A percentile compares a stretch with the other conserved stretches of the same genome.
phyloP scores from a whole-genome alignment of 2,797 vertebrate species.

The Streptopelia turtur region DNA sequence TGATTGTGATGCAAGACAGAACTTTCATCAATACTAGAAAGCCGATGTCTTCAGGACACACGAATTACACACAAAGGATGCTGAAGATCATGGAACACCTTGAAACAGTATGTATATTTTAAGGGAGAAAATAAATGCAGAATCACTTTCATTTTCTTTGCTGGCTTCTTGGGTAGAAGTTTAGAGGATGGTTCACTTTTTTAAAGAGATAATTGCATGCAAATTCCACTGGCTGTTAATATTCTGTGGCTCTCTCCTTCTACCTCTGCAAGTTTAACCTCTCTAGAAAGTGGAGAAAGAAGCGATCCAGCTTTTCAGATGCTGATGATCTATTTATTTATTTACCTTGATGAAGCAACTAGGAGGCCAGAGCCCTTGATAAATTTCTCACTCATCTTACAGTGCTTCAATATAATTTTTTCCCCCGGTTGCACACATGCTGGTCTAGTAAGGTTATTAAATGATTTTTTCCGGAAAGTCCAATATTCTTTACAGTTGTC shows the following conservation, averaged over 20 bases:
- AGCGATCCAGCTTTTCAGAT: background rate
- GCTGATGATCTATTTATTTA: background rate
- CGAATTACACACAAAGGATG: rapidly evolving
- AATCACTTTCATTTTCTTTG: background rate
- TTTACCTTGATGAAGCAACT: background rate
- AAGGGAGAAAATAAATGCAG: background rate
- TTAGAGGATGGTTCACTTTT: background rate
- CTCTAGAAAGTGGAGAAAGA: background rate
- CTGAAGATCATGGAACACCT: background rate
- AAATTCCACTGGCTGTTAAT: background rate
- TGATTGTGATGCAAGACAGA: background rate
- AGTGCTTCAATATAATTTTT: background rate
- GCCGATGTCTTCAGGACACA: background rate
- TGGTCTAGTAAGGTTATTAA: background rate
- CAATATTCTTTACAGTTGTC: background rate
- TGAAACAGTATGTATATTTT: background rate
- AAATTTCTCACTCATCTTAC: background rate
- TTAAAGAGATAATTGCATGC: background rate
- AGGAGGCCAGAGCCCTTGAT: background rate
- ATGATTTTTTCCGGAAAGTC: background rate
- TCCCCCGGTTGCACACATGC: background rate
- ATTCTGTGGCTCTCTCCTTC: background rate
- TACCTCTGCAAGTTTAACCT: background rate
- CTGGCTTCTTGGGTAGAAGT: background rate
- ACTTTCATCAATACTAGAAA: background rate